Percentiles rank a stretch among this genome's conserved stretches.
Evolutionary conservation across 2,113 vertebrate genomes (phyloP).

Genomic region (Apeltes quadracus): DNA sequence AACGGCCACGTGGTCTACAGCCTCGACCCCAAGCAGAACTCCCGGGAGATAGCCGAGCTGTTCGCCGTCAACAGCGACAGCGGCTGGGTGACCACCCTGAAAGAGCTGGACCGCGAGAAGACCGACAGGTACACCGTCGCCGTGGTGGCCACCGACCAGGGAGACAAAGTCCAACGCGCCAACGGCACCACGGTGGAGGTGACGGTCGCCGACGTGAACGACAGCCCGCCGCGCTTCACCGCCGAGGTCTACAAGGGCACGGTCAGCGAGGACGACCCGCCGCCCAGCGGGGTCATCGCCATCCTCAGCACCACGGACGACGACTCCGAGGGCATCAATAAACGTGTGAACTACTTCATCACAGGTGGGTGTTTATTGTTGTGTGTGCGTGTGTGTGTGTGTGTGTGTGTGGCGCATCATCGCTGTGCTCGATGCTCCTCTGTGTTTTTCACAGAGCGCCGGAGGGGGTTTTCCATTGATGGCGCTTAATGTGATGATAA

Average conservation of each 20-base stretch:
- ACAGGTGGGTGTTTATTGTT: slow-evolving; percentile 84
- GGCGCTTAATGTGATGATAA: slow-evolving; percentile 61
- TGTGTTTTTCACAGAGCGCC: slow-evolving; percentile 46
- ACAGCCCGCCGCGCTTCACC: slow-evolving; percentile 93
- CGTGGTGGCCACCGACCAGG: slow-evolving; percentile 89
- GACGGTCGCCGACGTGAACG: slow-evolving; percentile 92
- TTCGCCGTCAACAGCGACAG: slow-evolving; percentile 90
- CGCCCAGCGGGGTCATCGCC: slow-evolving; percentile 90
- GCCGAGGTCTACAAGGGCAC: slow-evolving; percentile 98
- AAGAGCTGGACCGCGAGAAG: slow-evolving; percentile 90
- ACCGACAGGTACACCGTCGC: slow-evolving; percentile 81
- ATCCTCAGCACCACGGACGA: slow-evolving; percentile 93
- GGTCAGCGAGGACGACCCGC: slow-evolving; percentile 95
- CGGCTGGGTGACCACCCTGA: slow-evolving; percentile 95
- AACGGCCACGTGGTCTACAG: slow-evolving; percentile 92
- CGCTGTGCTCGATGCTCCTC: slow-evolving; percentile 22
- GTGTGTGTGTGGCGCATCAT: slow-evolving; percentile 15
- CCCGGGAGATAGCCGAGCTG: slow-evolving; percentile 81
- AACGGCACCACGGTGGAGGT: slow-evolving; percentile 86
- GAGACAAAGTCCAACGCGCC: slow-evolving; percentile 87
- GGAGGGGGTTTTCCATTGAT: slow-evolving; percentile 39
- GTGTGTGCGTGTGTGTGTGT: too few species aligned
- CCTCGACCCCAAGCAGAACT: slow-evolving; percentile 85
- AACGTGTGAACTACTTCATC: slow-evolving; percentile 91
- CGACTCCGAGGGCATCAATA: slow-evolving; percentile 90